Base-by-base conservation (phyloP, 1,140 invertebrate species). In the Apocrypta bakeri region DNA sequence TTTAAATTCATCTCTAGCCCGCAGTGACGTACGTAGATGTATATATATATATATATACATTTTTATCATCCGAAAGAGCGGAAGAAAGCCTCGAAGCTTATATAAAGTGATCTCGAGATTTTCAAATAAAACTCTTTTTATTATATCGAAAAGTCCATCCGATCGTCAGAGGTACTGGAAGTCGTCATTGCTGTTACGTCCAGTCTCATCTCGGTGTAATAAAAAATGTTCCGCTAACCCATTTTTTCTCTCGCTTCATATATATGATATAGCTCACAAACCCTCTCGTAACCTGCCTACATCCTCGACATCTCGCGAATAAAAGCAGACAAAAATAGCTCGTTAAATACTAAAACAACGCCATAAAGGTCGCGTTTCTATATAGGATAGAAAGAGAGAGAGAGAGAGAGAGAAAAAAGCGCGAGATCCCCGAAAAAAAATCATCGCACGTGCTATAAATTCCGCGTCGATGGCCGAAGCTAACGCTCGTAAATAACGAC, bases 401-500 rank as follows among this genome's bases (percentile, higher is more conserved):
- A 3, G n/a, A 12, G 56, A 63, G n/a, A 12, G 14, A 63, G 56
- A 9, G 33, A 37, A 37, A 37, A 37, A 37, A 37, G 9, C 27
- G 68, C 27, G 31, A 37, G n/a, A 29, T 31, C 17, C 68, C 31
- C 29, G 27, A 37, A 37, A 31, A 37, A 71, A 71, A 21, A 21
- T 27, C n/a, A 69, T 69, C 66, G 68, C 17, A n/a, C 29, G 31
- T 14, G 29, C 68, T 21, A 37, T 71, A 71, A 71, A 71, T 71
- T 71, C 63, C 24, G 27, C 63, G 3, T 33, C 27, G 31, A 31
- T 33, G 29, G 68, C 6, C 68, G 31, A 71, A n/a, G 21, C 25
- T 17, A 71, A 33, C 25, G 68, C 68, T 25, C 71, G 37, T 73
- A 73, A 73, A 73, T 73, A 73, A 73, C 40, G 71, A 8, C 29